Conservation (phyloP, 2,113 vertebrate genomes). For the Perca fluviatilis region DNA sequence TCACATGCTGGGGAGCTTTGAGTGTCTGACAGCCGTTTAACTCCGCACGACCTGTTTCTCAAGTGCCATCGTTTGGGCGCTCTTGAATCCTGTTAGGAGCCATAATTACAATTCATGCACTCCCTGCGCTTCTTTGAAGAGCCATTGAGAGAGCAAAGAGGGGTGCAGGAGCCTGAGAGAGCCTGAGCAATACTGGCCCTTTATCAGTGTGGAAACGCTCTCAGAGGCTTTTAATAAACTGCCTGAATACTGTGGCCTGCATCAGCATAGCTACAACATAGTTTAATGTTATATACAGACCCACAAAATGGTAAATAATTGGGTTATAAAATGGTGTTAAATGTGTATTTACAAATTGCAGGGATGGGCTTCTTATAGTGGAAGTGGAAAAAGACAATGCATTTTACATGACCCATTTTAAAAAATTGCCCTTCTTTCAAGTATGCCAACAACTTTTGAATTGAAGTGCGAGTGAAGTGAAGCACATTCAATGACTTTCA, state of each 20-base stretch:
- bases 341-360: neutral
- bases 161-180: constrained; percentile 52
- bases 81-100: constrained; percentile 82
- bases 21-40: constrained; percentile 84
- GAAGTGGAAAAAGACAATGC: constrained; percentile 14
- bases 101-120: constrained; percentile 83
- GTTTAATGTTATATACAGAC: neutral
- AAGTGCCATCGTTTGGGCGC: constrained; percentile 74
- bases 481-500: constrained; percentile 77
- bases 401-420: constrained; percentile 49
- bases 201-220: constrained; percentile 41
- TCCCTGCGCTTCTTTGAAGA: constrained; percentile 74
- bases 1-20: constrained; percentile 79
- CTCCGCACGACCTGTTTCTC: constrained; percentile 83
- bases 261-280: neutral
- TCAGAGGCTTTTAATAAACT: constrained; percentile 24
- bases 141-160: constrained; percentile 62
- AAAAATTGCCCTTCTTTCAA: constrained; percentile 52
- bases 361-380: neutral
- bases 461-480: constrained; percentile 68
- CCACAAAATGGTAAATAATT: neutral
- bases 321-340: neutral
- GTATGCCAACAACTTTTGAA: constrained; percentile 63
- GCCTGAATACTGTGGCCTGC: neutral
- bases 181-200: constrained; percentile 31